phyloP scores from a whole-genome alignment of 2,797 vertebrate species.

The Bufotes viridis region DNA sequence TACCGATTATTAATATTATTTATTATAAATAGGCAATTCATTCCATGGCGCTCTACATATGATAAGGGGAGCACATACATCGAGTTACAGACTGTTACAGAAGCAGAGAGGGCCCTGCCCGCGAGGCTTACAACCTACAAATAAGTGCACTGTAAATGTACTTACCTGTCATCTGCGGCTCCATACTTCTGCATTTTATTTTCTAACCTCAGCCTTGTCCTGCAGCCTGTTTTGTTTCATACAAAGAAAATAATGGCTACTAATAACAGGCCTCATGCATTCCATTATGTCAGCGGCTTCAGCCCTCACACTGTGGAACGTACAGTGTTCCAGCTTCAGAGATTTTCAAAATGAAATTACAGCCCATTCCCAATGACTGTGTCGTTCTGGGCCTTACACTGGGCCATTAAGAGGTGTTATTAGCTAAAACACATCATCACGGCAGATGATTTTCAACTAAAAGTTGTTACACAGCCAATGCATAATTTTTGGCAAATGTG shows the following conservation, averaged over 20 bases:
- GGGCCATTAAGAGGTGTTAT: neutral
- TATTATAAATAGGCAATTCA: too few species aligned
- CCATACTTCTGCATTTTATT: neutral
- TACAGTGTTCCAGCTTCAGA: neutral
- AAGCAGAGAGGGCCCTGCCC: too few species aligned
- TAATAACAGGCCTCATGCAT: neutral
- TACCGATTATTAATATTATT: too few species aligned
- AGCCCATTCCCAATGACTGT: neutral
- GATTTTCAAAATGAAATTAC: neutral
- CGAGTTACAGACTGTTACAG: too few species aligned
- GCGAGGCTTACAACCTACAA: too few species aligned
- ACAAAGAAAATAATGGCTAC: neutral
- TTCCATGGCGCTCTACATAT: too few species aligned
- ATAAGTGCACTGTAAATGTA: too few species aligned
- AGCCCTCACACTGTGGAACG: neutral
- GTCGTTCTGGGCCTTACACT: neutral
- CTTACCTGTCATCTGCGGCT: too few species aligned
- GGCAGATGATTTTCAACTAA: neutral
- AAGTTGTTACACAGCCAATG: neutral
- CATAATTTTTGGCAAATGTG: neutral
- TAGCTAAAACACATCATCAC: neutral
- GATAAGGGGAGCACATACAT: too few species aligned
- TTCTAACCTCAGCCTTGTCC: neutral
- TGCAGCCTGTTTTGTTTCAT: neutral
- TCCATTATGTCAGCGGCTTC: slow-evolving; percentile 7